phyloP scores from a whole-genome alignment of 2,797 vertebrate species.

The Poeciliopsis presidionis region DNA sequence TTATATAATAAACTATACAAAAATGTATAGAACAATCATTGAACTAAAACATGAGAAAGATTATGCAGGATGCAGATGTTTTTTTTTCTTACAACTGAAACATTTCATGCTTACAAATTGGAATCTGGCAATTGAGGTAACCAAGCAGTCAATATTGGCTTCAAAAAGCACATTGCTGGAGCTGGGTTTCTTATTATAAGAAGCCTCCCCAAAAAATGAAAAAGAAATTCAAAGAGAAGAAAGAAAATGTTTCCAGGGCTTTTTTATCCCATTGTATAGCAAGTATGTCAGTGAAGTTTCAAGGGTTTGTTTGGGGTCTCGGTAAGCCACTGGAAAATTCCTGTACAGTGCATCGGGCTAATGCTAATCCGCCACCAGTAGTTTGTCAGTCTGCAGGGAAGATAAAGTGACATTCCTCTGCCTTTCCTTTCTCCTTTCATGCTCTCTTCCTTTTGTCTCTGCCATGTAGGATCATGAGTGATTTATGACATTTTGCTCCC shows the following conservation, averaged over 20 bases:
- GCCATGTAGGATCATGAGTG: slow-evolving; percentile 69
- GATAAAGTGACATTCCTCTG: slow-evolving; percentile 71
- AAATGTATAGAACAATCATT: background rate
- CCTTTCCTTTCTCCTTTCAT: slow-evolving; percentile 51
- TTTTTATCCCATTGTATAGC: slow-evolving; percentile 56
- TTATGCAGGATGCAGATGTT: slow-evolving; percentile 17
- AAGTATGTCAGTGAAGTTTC: slow-evolving; percentile 65
- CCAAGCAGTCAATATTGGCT: slow-evolving; percentile 29
- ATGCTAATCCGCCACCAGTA: slow-evolving; percentile 76
- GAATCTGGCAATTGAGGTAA: slow-evolving; percentile 42
- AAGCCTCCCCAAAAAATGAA: slow-evolving; percentile 18
- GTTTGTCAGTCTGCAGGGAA: slow-evolving; percentile 69
- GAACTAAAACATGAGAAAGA: background rate
- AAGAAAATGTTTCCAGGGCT: slow-evolving; percentile 46
- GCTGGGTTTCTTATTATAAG: slow-evolving; percentile 30
- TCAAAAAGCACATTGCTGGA: slow-evolving; percentile 31
- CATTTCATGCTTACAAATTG: slow-evolving; percentile 26
- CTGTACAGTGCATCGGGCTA: slow-evolving; percentile 58
- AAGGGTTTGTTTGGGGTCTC: slow-evolving; percentile 55
- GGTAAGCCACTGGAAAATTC: slow-evolving; percentile 67
- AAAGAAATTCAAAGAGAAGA: slow-evolving; percentile 37
- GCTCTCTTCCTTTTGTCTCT: slow-evolving; percentile 59
- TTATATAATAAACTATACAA: background rate
- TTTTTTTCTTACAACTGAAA: slow-evolving; percentile 6
- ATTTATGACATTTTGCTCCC: slow-evolving; percentile 79